Evolutionary conservation across 2,888 invertebrate genomes (phyloP).

Genomic region (Muschampia plurimacula): DNA sequence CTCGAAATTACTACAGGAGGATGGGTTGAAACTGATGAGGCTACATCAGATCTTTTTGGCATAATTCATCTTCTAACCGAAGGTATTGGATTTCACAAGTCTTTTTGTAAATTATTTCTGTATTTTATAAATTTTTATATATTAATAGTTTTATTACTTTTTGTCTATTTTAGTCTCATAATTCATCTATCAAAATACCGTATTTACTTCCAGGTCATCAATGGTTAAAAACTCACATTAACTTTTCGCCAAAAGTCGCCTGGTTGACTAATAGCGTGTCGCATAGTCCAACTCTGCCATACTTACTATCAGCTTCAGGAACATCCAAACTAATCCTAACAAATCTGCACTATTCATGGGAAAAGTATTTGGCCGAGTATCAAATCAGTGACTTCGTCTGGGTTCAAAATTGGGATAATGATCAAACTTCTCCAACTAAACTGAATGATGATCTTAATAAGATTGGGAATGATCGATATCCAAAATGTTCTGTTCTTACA

Average conservation of each 20-base stretch:
- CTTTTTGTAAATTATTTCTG: not conserved
- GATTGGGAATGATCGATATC: conserved; percentile 67
- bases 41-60: conserved; percentile 93
- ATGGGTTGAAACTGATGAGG: conserved; percentile 98
- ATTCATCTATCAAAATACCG: not conserved
- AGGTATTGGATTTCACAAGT: conserved; percentile 79
- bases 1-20: conserved; percentile 96
- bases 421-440: conserved; percentile 54
- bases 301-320: conserved; percentile 92
- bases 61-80: conserved; percentile 96
- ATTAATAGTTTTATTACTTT: not conserved
- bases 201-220: conserved; percentile 90
- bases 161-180: not conserved
- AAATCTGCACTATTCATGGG: conserved; percentile 97
- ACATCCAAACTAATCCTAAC: conserved; percentile 94
- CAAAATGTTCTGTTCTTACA: conserved; percentile 66
- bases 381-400: conserved; percentile 96
- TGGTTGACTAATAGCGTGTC: conserved; percentile 99
- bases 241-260: conserved; percentile 90
- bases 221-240: conserved; percentile 93
- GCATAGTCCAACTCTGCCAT: conserved; percentile 96
- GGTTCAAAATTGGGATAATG: conserved; percentile 93
- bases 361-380: conserved; percentile 94
- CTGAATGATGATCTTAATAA: conserved; percentile 64
- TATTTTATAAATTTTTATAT: too few species aligned